Evolutionary conservation across 1,140 invertebrate species (phyloP), one percentile per base, ranked within the genome.

Genomic region (Macrosteles quadrilineatus): DNA sequence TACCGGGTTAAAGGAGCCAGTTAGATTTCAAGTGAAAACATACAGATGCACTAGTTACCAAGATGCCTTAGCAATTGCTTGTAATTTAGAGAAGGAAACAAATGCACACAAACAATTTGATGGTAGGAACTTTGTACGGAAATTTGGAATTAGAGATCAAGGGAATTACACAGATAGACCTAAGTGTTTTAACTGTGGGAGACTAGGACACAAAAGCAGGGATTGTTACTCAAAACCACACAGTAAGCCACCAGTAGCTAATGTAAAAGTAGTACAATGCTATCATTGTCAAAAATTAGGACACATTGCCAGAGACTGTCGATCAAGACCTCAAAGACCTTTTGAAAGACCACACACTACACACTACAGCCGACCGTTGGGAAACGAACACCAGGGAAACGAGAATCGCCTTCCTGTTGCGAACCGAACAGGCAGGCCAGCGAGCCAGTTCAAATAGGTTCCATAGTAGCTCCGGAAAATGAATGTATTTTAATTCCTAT

Each of bases 101-200:
- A 9, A 43, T 11, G 9, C 36, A 43, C 36, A 43, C 9, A 9
- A 43, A 17, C 9, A 43, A 11, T 43, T 43, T 17, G 36, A 43
- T 43, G 36, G 36, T 17, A 17, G 36, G 17, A 43, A 43, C 36
- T 43, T 43, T 43, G 9, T 43, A 17, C 9, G 17, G 36, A 43
- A 43, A 17, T 11, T 11, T 11, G 36, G 36, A 43, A 9, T 43
- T 9, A 11, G 9, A 43, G 36, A 43, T 17, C 9, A 43, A 11
- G 36, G 36, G 9, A 43, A 17, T 43, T 43, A 43, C 17, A 17
- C 9, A 43, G 17, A 17, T n/a, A 55, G 23, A 23, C 50, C 50
- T 6, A 55, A 55, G 19, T 55, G 50, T 55, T 55, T n/a, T 19
- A 11, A 55, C 50, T 55, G 50, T 19, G 50, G 50, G 6, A 55